Base-by-base conservation (phyloP, 2,888 invertebrate species). In the Meghimatium bilineatum region DNA sequence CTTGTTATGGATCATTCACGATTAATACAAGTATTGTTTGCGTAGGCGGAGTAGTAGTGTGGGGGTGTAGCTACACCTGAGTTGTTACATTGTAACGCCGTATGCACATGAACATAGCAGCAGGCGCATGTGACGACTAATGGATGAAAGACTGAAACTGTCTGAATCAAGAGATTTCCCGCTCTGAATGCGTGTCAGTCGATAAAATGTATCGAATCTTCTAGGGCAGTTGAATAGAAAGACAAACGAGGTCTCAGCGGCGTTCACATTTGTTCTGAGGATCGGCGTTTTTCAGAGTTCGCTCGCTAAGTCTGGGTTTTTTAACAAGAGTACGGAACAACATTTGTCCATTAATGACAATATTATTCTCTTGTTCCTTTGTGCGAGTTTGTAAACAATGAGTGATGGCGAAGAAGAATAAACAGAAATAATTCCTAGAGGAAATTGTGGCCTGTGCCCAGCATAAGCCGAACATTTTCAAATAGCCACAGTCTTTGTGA, bases 101-200 rank as follows among this genome's bases (percentile, higher is more conserved):
- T 56, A 23, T 56, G 56, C 23, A 23, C 20, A 23, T 23, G 56
- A 17, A 23, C 20, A 56, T 17, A 56, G 20, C 56, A 56, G 8
- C 8, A 6, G 20, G 56, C 17, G 56, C 17, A 56, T 3, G 56
- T 20, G 56, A 23, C 56, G 17, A 56, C 56, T 56, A 56, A 56
- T 56, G 56, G 56, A 17, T 3, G 56, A 56, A 23, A 2, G 56
- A 20, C 56, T 17, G 56, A 8, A 23, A 56, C 44, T 44, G 76
- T 2, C 34, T 26, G 38, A 34, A 23, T 52, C 63, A 77, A 77
- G 66, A 63, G 77, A 66, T 63, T 23, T 66, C 36, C 3, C 12
- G 60, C 44, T 32, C 12, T 77, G 77, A 66, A 77, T 66, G 38
- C 77, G 77, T 77, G 77, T 77, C 77, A 77, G 63, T 77, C 77